These are phyloP conservation scores for Paramormyrops kingsleyae DNA, from an alignment of 2,113 vertebrate genomes.

Conservation along the genomic window DNA sequence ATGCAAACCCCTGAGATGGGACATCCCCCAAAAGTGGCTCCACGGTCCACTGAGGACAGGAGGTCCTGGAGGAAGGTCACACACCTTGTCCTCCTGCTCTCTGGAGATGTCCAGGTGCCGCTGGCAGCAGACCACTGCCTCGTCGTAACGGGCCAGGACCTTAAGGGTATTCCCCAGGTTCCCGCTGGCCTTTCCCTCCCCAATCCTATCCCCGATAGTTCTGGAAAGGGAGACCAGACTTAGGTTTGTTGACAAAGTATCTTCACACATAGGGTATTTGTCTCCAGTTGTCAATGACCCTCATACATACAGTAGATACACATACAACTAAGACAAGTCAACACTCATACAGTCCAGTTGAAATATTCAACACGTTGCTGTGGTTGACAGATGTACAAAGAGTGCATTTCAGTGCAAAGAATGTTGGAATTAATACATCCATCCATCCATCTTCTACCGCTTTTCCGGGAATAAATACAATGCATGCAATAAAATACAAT, in stretches of 20 bases:
- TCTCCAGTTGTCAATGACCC: neutral
- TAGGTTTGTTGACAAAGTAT: neutral
- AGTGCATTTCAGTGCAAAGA: neutral
- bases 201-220: constrained; percentile 88
- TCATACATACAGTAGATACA: neutral
- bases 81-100: constrained; percentile 93
- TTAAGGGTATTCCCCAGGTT: constrained; percentile 95
- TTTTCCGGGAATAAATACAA: neutral
- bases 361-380: neutral
- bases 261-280: neutral
- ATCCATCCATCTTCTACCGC: too few relatives aligned
- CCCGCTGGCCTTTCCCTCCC: constrained; percentile 93
- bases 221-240: constrained; percentile 47
- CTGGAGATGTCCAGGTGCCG: constrained; percentile 92
- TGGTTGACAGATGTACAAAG: neutral
- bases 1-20: neutral
- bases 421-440: neutral
- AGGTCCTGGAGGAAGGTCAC: neutral
- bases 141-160: constrained; percentile 85
- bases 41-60: neutral
- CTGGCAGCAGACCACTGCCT: constrained; percentile 87
- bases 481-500: neutral
- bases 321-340: neutral
- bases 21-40: neutral
- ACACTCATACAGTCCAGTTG: neutral